phyloP scores from a whole-genome alignment of 2,797 vertebrate species.

The Pteropus rufus region DNA sequence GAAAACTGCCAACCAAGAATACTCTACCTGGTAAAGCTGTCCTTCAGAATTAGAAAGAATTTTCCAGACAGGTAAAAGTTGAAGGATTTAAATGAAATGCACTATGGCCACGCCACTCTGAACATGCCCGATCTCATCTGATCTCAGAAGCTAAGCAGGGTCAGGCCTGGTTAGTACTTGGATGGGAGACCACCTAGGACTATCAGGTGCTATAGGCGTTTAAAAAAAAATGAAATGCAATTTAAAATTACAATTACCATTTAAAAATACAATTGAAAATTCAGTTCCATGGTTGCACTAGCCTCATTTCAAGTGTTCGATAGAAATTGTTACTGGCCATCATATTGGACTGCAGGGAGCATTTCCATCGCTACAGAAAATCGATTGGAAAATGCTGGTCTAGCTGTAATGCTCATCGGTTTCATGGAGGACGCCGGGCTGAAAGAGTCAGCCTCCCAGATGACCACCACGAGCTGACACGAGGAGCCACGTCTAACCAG shows the following conservation, averaged over 20 bases:
- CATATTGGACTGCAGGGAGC: not conserved
- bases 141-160: no score
- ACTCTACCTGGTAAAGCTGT: not conserved
- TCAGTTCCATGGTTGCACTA: not conserved
- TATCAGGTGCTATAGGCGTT: no score
- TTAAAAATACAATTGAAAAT: not conserved
- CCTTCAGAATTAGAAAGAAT: not conserved
- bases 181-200: no score
- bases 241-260: not conserved
- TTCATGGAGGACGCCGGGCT: not conserved
- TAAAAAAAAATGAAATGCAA: not conserved
- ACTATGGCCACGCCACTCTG: no score
- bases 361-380: not conserved
- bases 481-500: not conserved
- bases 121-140: no score
- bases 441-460: not conserved
- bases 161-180: no score
- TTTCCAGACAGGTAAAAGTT: not conserved
- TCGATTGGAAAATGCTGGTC: not conserved
- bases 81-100: not conserved
- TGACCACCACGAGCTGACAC: not conserved
- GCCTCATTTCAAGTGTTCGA: not conserved
- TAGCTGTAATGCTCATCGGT: not conserved
- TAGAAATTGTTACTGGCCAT: no score
- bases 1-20: not conserved